Base-by-base conservation (phyloP, 2,888 invertebrate species). In the Alentia gelatinosa region DNA sequence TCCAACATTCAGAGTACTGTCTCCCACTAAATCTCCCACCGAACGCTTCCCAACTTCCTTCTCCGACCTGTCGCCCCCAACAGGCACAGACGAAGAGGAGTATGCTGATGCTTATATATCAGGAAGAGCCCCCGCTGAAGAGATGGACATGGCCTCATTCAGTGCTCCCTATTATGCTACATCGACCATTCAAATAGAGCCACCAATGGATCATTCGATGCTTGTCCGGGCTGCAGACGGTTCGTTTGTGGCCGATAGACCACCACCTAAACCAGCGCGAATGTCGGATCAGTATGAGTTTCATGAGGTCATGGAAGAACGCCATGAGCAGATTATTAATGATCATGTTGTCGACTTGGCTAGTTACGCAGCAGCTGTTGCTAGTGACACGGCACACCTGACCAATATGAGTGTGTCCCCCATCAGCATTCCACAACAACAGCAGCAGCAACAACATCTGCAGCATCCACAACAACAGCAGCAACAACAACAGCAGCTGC, bases 371-470 rank as follows among this genome's bases (percentile, higher is more conserved):
- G 96, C 96, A 15, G 95, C 96, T 5, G 94, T 96, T 26, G 96
- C 96, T 1, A 96, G 94, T 93, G 95, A 95, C 92, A 96, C 96
- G 5, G 95, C 95, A 39, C 95, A 94, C 83, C 91, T 96, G 56
- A 96, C 96, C 30, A 95, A 94, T 89, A 94, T 95, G 94, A 95
- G 95, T 47, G 95, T 95, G 30, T 95, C 95, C 0, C 96, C 96
- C 0, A 95, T 95, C 74, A 94, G 94, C 68, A 90, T 95, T 15
- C 91, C 91, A 30, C 74, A 37, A 19, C 86, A 86, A 23, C 83
- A 68, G n/a, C 90, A 42, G 47, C 39, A 79, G 74, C 79, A 79
- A n/a, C 74, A 74, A 74, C 74, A 26, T 9, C 74, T 26, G 12
- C 56, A 33, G 26, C 40, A 63, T 39, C 89, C 9, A 23, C 83